A percentile compares a stretch with the other conserved stretches of the same genome.
These are phyloP conservation scores for Gobius niger DNA, from an alignment of 2,113 vertebrate genomes.

Conservation along the genomic window DNA sequence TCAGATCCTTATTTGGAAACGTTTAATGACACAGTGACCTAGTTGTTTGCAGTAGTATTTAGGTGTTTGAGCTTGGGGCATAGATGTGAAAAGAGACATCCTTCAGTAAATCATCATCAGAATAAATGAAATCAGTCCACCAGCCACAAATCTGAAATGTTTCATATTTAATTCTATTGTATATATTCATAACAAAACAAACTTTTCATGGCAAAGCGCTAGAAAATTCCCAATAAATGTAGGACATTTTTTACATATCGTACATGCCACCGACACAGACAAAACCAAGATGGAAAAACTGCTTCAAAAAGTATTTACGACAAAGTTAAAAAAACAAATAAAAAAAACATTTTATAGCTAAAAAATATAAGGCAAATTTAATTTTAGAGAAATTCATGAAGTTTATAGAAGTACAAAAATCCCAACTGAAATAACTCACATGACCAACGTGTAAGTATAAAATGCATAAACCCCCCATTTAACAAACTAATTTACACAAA, in stretches of 20 bases:
- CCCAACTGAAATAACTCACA: constrained; percentile 8
- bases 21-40: constrained; percentile 43
- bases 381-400: constrained; percentile 42
- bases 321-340: constrained; percentile 24
- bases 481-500: constrained; percentile 20
- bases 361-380: constrained; percentile 55
- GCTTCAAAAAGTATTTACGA: constrained; percentile 37
- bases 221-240: constrained; percentile 22
- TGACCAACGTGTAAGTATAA: constrained; percentile 5
- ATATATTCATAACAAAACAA: constrained; percentile 58
- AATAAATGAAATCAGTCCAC: constrained; percentile 42
- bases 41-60: constrained; percentile 19
- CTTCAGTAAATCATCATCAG: background rate
- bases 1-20: constrained; percentile 36
- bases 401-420: constrained; percentile 32
- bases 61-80: background rate
- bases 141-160: constrained; percentile 42
- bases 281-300: constrained; percentile 21
- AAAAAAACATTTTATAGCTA: constrained; percentile 24
- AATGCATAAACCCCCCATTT: background rate
- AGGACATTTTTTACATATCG: constrained; percentile 20
- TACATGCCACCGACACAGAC: constrained; percentile 21
- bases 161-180: constrained; percentile 68
- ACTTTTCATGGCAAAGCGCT: constrained; percentile 29
- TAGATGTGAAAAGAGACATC: background rate